Evolutionary conservation across 2,113 vertebrate species (phyloP).

Genomic region (Oxyura jamaicensis): DNA sequence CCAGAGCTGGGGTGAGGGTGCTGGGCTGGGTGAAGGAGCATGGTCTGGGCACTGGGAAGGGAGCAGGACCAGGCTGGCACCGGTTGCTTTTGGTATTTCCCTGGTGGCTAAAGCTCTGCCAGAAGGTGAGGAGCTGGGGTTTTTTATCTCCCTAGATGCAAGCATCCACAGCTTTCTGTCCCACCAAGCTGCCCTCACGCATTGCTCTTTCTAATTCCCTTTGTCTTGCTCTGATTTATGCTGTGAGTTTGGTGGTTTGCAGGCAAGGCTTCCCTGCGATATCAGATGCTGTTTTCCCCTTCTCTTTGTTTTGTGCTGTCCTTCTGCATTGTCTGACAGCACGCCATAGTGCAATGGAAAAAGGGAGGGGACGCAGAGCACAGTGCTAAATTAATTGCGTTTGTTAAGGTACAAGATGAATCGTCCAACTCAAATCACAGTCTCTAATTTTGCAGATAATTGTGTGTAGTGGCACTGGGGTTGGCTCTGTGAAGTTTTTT

Average conservation of each 20-base stretch:
- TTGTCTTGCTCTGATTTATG: not conserved
- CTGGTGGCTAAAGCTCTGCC: not conserved
- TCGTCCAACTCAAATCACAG: not conserved
- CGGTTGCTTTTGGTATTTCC: not conserved
- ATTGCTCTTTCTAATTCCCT: not conserved
- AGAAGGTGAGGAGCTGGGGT: not conserved
- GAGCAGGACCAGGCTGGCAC: not conserved
- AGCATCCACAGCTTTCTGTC: not conserved
- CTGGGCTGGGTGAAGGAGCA: not conserved
- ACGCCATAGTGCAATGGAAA: accelerated
- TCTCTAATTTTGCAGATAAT: not conserved
- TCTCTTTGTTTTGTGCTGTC: not conserved
- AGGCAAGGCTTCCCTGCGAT: not conserved
- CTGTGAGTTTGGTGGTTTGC: not conserved
- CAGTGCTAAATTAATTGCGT: not conserved
- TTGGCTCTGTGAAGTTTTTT: not conserved
- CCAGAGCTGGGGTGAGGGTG: accelerated
- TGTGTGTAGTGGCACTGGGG: not conserved
- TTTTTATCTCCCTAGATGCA: not conserved
- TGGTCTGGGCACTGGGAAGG: accelerated
- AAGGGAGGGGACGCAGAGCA: not conserved
- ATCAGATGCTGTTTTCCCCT: not conserved
- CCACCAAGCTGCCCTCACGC: not conserved
- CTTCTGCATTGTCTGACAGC: not conserved
- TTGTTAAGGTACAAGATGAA: not conserved